phyloP scores from a whole-genome alignment of 2,113 vertebrate genomes.

The Herpetotheres cachinnans region DNA sequence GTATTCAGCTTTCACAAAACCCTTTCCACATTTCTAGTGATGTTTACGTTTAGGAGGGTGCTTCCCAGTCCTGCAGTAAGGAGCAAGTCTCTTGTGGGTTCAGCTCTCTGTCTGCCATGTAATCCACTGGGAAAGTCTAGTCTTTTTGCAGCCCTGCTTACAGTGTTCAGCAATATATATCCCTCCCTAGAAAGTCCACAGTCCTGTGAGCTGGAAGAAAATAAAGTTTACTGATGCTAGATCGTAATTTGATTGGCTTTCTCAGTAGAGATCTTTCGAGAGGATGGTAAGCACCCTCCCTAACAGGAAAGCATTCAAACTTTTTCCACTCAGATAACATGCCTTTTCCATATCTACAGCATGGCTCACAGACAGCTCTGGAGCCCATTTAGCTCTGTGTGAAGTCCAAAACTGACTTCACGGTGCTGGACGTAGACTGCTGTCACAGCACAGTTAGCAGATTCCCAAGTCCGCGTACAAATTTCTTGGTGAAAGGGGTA shows the following conservation, averaged over 20 bases:
- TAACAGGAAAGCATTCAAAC: neutral
- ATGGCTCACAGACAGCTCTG: neutral
- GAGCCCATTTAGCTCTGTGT: neutral
- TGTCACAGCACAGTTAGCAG: neutral
- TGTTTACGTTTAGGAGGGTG: neutral
- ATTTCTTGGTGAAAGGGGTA: neutral
- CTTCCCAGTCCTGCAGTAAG: neutral
- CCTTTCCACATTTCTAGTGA: neutral
- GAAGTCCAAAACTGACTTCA: neutral
- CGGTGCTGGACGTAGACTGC: neutral
- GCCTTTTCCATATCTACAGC: neutral
- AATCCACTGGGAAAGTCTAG: neutral
- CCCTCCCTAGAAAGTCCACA: neutral
- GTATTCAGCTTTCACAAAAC: neutral
- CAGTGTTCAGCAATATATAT: neutral
- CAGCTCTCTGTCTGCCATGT: neutral
- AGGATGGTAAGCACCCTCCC: neutral
- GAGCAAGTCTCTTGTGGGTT: neutral
- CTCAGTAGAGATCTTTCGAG: neutral
- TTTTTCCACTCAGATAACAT: neutral
- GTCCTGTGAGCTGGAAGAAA: neutral
- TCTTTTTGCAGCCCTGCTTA: neutral
- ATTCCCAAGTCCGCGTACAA: fast-evolving
- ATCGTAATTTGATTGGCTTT: neutral
- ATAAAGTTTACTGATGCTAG: neutral